A percentile compares a stretch with the other conserved stretches of the same genome.
Conservation (phyloP, 2,797 vertebrate species). For the Botia kubotai region DNA sequence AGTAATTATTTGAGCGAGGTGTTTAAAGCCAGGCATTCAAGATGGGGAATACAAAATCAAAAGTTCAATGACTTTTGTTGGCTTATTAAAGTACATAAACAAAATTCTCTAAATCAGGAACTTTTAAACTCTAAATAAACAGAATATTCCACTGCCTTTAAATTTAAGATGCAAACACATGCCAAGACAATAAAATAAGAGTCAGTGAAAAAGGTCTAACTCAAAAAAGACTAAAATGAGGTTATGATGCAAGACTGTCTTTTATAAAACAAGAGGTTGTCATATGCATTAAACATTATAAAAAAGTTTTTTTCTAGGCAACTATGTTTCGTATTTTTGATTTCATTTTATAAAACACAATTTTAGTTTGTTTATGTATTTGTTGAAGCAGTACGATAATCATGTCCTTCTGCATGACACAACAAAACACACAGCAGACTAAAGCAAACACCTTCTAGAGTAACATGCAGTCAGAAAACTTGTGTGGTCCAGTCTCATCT, state of each 20-base stretch:
- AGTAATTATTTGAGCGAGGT: constrained; percentile 9
- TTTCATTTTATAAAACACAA: constrained; percentile 27
- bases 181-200: neutral
- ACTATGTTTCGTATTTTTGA: neutral
- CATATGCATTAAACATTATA: no score
- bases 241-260: no score
- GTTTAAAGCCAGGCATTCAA: neutral
- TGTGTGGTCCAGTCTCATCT: constrained; percentile 88
- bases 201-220: neutral
- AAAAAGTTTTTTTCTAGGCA: neutral
- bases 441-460: constrained; percentile 73
- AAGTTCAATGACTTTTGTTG: neutral
- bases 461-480: constrained; percentile 64
- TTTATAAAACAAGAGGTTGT: no score
- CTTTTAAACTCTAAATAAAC: neutral
- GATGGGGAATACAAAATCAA: neutral
- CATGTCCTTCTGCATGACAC: no score
- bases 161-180: neutral
- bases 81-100: neutral
- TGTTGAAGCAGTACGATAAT: no score
- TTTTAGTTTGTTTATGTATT: no score
- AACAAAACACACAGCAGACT: no score
- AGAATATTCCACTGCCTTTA: neutral
- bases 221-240: no score
- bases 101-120: constrained; percentile 6